Evolutionary conservation across 2,888 invertebrate genomes (phyloP), one percentile per base, ranked within the genome.

Genomic region (Hypomecis atomaria): DNA sequence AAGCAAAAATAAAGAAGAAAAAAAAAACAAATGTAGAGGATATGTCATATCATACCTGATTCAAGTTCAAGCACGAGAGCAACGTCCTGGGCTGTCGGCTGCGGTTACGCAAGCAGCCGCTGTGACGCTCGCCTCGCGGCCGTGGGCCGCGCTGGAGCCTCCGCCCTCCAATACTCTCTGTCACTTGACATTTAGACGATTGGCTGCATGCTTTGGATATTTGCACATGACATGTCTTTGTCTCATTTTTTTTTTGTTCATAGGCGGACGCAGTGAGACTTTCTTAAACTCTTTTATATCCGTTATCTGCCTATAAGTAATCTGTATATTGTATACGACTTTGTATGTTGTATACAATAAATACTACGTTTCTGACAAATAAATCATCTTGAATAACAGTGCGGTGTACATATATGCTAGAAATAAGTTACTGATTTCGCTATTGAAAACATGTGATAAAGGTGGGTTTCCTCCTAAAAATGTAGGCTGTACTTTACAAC

Each of bases 41-140:
- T 45, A 42, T 44, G 48, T 53, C 42, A 58, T 47, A 34, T 53
- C 42, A 58, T 47, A 34, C 47, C 36, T 54, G 60, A 62, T 54
- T 83, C 86, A 88, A 89, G 88, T 88, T 88, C 87, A 89, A 87
- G 84, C 81, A 78, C 78, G 84, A 88, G 90, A 89, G 86, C 89
- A 89, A 87, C 78, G 89, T 88, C 87, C 89, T 86, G 76, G 68
- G 75, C 54, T 74, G 76, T 77, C 75, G 77, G 71, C 72, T 76
- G 77, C 64, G 73, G 79, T 88, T 88, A 83, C 83, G 82, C 82
- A 85, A 87, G 76, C 75, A 75, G 79, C 79, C 74, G 78, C 79
- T 76, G 76, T 79, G 78, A 79, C 80, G 80, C 78, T 77, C 78
- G 80, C 74, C 71, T 76, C 67, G 77, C 72, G 74, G 13, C n/a